Percentiles rank a stretch among this genome's conserved stretches.
Conservation (phyloP, 2,888 invertebrate species). For the Eilema depressum region DNA sequence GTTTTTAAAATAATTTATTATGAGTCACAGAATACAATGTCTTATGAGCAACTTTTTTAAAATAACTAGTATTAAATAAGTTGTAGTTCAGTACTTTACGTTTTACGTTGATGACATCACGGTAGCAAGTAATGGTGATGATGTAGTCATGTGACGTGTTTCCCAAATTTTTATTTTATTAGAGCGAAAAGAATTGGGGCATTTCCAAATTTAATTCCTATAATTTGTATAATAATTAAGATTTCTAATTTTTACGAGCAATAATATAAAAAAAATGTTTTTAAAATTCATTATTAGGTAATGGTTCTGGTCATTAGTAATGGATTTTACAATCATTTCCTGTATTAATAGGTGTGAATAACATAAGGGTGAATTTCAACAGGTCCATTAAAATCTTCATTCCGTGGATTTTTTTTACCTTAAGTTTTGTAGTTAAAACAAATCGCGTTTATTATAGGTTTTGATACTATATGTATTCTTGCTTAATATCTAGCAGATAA, state of each 20-base stretch:
- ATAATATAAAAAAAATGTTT: too few species aligned
- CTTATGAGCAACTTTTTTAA: background rate
- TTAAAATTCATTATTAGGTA: too few species aligned
- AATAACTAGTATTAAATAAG: background rate
- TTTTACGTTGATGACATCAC: background rate
- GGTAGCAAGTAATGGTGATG: background rate
- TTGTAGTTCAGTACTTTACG: background rate
- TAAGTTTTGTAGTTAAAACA: too few species aligned
- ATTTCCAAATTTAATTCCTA: background rate
- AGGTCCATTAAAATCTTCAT: too few species aligned
- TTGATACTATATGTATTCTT: too few species aligned
- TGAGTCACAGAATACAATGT: background rate
- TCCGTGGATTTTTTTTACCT: too few species aligned
- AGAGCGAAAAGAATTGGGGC: background rate
- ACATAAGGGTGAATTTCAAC: too few species aligned
- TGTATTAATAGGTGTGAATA: background rate
- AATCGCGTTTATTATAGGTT: too few species aligned
- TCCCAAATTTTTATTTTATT: background rate
- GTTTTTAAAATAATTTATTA: background rate
- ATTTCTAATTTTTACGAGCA: background rate
- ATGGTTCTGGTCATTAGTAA: background rate
- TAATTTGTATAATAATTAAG: background rate
- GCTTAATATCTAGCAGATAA: too few species aligned
- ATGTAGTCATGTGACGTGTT: background rate
- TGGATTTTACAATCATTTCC: background rate